Percentiles rank a stretch among this genome's conserved stretches.
Evolutionary conservation across 2,888 invertebrate species (phyloP).

Genomic region (Sepioteuthis lessoniana): DNA sequence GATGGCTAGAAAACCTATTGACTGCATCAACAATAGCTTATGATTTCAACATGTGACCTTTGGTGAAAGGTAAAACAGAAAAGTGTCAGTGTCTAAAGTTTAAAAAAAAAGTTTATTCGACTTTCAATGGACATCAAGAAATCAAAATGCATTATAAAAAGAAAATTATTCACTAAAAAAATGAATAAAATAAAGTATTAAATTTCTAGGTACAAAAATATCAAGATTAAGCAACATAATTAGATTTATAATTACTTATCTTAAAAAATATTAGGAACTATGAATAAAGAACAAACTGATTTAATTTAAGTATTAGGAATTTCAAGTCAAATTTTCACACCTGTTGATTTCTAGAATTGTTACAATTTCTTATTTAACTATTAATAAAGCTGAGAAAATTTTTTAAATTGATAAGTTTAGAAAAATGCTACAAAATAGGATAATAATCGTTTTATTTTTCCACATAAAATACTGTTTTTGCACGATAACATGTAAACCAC

Average conservation of each 20-base stretch:
- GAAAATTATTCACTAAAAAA: not conserved
- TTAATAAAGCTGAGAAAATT: not conserved
- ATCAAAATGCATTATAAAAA: not conserved
- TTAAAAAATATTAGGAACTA: not conserved
- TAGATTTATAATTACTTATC: not conserved
- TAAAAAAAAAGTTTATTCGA: not conserved
- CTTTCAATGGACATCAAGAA: not conserved
- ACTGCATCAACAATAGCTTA: slow-evolving; percentile 33
- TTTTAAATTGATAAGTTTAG: not conserved
- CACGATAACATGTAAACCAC: too few relatives aligned
- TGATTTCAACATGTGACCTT: slow-evolving; percentile 23
- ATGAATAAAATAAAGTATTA: not conserved
- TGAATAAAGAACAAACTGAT: not conserved
- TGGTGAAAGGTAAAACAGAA: not conserved
- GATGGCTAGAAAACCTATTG: not conserved
- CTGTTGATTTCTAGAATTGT: not conserved
- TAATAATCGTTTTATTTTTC: too few relatives aligned
- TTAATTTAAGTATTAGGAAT: not conserved
- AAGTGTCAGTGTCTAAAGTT: slow-evolving; percentile 13
- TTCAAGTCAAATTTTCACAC: not conserved
- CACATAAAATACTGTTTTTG: too few relatives aligned
- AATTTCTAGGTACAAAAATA: not conserved
- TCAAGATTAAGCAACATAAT: not conserved
- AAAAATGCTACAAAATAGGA: not conserved
- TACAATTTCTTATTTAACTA: not conserved